Conservation (phyloP, 2,797 vertebrate species). For the Aphelocoma californica region DNA sequence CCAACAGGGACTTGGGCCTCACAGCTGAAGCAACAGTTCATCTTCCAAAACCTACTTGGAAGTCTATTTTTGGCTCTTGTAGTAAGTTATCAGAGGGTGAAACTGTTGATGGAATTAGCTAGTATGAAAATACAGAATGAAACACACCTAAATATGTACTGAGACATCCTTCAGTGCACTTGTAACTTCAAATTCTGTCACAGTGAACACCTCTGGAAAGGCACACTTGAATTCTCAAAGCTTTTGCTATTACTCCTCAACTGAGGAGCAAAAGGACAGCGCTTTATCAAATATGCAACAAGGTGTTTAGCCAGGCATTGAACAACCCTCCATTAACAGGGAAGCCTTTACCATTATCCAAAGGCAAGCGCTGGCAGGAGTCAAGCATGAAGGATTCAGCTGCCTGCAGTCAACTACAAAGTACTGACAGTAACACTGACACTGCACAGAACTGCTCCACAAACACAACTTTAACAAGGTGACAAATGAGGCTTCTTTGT, state of each 20-base stretch:
- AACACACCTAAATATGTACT: neutral
- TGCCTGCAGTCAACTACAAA: neutral
- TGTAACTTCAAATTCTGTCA: neutral
- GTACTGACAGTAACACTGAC: neutral
- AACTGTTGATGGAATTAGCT: neutral
- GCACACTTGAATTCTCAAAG: neutral
- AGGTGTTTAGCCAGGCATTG: neutral
- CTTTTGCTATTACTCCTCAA: neutral
- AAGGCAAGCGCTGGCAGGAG: neutral
- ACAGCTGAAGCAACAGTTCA: neutral
- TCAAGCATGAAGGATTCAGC: neutral
- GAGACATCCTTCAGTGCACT: neutral
- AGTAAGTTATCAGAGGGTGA: neutral
- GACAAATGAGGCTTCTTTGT: neutral
- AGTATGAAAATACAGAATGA: neutral
- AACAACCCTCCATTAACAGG: neutral
- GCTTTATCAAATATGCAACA: neutral
- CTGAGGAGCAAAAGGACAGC: neutral
- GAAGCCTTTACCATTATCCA: neutral
- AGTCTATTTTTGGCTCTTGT: neutral
- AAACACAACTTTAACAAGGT: neutral
- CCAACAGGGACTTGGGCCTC: neutral
- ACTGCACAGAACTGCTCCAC: rapidly evolving
- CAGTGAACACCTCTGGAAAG: neutral
- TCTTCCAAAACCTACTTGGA: neutral